These are phyloP conservation scores for Aurelia aurita DNA, from an alignment of 30 jellyfish, hydroid and myxozoan genomes.

Conservation along the genomic window DNA sequence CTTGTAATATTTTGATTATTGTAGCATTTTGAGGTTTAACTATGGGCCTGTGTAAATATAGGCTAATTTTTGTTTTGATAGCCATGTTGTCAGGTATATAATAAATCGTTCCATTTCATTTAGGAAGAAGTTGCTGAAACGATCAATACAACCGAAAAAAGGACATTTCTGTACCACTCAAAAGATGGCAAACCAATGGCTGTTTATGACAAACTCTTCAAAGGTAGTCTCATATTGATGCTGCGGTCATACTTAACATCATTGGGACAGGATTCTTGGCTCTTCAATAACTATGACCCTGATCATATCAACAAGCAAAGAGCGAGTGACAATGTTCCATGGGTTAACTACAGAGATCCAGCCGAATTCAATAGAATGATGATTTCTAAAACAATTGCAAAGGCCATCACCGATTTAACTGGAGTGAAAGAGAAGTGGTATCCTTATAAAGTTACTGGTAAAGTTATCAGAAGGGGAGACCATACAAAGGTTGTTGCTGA, in stretches of 20 bases:
- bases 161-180: slow-evolving; percentile 58
- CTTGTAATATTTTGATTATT: too few species aligned
- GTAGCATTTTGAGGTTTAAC: neutral
- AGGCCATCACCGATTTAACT: slow-evolving; percentile 66
- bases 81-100: neutral
- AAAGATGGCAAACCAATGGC: slow-evolving; percentile 67
- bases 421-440: slow-evolving; percentile 70
- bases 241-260: slow-evolving; percentile 75
- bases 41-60: neutral
- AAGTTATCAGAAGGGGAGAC: slow-evolving; percentile 89
- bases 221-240: slow-evolving; percentile 35
- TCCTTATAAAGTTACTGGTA: slow-evolving; percentile 85
- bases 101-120: neutral
- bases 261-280: slow-evolving; percentile 81
- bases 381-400: slow-evolving; percentile 49
- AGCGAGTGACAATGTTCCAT: slow-evolving; percentile 73
- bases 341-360: slow-evolving; percentile 83
- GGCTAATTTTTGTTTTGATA: too few species aligned
- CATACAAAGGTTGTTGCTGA: slow-evolving; percentile 88
- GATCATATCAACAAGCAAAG: slow-evolving; percentile 60
- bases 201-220: slow-evolving; percentile 72
- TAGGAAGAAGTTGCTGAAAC: slow-evolving; percentile 48
- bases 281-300: slow-evolving; percentile 75
- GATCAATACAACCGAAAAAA: slow-evolving; percentile 69
- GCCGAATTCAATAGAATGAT: slow-evolving; percentile 44